These are phyloP conservation scores for Perdita meconis DNA, from an alignment of 2,888 invertebrate genomes.

Conservation along the genomic window DNA sequence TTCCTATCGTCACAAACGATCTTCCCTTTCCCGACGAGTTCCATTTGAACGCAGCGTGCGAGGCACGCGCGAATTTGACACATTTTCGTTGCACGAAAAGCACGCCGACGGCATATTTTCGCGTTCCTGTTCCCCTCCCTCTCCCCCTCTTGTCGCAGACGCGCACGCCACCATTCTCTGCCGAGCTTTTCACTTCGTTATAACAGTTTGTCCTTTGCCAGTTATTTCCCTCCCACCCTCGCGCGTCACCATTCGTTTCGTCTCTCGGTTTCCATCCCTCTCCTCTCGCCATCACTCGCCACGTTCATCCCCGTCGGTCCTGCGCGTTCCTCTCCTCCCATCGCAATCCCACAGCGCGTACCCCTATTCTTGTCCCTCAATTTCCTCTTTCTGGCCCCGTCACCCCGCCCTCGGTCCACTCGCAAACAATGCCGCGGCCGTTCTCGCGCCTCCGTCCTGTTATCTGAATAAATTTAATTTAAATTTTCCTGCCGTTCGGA, in stretches of 20 bases:
- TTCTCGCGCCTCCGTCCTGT: conserved; percentile 63
- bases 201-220: conserved; percentile 59
- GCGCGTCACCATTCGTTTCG: conserved; percentile 8
- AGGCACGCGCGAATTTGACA: conserved; percentile 73
- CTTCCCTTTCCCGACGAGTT: conserved; percentile 32
- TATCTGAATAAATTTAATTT: conserved; percentile 80
- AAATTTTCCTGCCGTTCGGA: conserved; percentile 76
- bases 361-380: conserved; percentile 39
- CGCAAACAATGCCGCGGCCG: conserved; percentile 69
- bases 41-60: conserved; percentile 47
- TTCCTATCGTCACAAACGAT: conserved; percentile 39
- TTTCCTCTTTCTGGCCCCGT: conserved; percentile 37
- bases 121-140: conserved; percentile 48
- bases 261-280: neutral
- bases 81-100: conserved; percentile 69
- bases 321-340: neutral
- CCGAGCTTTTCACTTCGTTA: conserved; percentile 67
- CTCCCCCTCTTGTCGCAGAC: conserved; percentile 31
- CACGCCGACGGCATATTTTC: conserved; percentile 69
- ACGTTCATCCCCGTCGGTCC: conserved; percentile 7
- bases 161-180: conserved; percentile 15
- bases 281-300: neutral
- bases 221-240: conserved; percentile 38
- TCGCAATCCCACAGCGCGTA: neutral
- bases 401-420: conserved; percentile 51